Base-by-base conservation (phyloP, 1,140 invertebrate species). In the Solen grandis region DNA sequence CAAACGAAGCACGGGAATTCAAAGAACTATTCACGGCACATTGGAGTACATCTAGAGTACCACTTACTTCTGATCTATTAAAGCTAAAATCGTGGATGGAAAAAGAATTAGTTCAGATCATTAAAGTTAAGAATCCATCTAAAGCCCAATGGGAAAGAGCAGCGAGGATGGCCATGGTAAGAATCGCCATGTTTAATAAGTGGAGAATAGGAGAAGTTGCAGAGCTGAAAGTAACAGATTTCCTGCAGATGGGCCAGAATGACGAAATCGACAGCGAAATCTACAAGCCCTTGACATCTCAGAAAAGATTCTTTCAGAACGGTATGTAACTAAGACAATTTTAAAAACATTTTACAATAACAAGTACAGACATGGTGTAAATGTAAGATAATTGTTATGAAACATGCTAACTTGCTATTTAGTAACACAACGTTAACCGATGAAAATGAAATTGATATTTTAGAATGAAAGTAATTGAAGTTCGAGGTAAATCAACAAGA, bases 191-290 rank as follows among this genome's bases (percentile, higher is more conserved):
- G 63, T 66, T 38, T 3, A 46, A 66, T 38, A 62, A 62, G 35
- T 8, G 59, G n/a, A 25, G 59, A 62, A 62, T 62, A 8, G 22
- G 27, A 59, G 55, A 62, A 5, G 59, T 62, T 25, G 29, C 29
- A 14, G 63, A 66, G 46, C 22, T 66, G 63, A 66, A 66, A 66
- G 63, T 38, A 8, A 22, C 63, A 14, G 38, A 46, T 38, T 41
- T 46, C 22, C 35, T 66, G 10, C 38, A 41, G 25, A 27, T n/a
- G 10, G 59, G 35, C 13, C 4, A n/a, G n/a, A n/a, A n/a, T n/a
- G n/a, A n/a, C n/a, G n/a, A n/a, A n/a, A n/a, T n/a, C n/a, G n/a
- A n/a, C n/a, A n/a, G n/a, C n/a, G n/a, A n/a, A n/a, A n/a, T n/a
- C n/a, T n/a, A n/a, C n/a, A n/a, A n/a, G 4, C 59, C 29, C 59